Percentiles rank a stretch among this genome's conserved stretches.
Conservation (phyloP, 2,888 invertebrate genomes). For the Nomada flava region DNA sequence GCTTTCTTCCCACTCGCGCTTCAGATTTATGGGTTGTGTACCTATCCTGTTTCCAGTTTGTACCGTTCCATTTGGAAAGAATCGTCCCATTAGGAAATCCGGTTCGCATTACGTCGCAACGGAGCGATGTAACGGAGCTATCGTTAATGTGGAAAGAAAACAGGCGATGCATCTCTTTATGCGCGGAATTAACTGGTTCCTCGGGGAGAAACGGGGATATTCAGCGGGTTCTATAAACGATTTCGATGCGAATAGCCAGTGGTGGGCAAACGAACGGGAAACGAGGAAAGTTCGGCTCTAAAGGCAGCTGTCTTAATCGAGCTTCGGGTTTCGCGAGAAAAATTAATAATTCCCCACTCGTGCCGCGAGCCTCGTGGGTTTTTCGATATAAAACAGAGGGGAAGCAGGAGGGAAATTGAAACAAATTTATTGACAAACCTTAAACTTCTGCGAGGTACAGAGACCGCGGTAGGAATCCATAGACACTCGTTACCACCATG, state of each 20-base stretch:
- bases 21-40: neutral
- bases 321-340: neutral
- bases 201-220: conserved; percentile 13
- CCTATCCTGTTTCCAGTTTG: neutral
- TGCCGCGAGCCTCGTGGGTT: neutral
- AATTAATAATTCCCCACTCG: conserved; percentile 15
- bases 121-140: conserved; percentile 9
- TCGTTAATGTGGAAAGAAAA: conserved; percentile 35
- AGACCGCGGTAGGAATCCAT: conserved; percentile 3
- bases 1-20: neutral
- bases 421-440: conserved; percentile 22
- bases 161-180: conserved; percentile 12
- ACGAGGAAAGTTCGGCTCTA: neutral
- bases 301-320: conserved; percentile 9
- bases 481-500: conserved; percentile 29
- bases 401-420: neutral
- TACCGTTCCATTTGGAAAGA: neutral
- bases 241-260: conserved; percentile 17
- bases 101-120: neutral
- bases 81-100: neutral
- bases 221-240: conserved; percentile 25
- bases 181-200: conserved; percentile 30
- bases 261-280: conserved; percentile 1
- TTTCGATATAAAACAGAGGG: neutral
- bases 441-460: neutral